These are phyloP conservation scores for Pseudopodoces humilis DNA, from an alignment of 2,113 vertebrate species.

Conservation along the genomic window DNA sequence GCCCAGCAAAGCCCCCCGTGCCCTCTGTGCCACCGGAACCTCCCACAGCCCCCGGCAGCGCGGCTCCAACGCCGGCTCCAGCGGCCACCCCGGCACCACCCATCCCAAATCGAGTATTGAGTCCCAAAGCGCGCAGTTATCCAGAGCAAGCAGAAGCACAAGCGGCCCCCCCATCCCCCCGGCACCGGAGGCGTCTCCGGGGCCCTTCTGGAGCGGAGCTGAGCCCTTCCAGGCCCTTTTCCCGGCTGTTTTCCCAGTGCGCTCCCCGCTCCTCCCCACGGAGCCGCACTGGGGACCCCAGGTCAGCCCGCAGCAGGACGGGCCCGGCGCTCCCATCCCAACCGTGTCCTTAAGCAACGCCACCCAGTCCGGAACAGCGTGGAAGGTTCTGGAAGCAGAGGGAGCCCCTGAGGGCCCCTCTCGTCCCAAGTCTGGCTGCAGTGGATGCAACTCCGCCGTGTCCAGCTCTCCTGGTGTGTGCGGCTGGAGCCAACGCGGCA, in stretches of 20 bases:
- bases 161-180: not conserved
- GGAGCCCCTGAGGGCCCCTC: not conserved
- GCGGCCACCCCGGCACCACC: not conserved
- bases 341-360: not conserved
- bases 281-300: not conserved
- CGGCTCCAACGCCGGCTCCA: not conserved
- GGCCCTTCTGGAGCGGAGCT: not conserved
- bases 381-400: not conserved
- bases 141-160: conserved; percentile 45
- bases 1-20: not conserved
- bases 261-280: not conserved
- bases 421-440: not conserved
- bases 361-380: not conserved
- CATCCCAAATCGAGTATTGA: not conserved
- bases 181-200: not conserved
- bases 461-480: not conserved
- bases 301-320: not conserved
- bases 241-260: not conserved
- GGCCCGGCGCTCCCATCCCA: not conserved
- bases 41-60: rapidly evolving
- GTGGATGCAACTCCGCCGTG: not conserved
- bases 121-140: not conserved
- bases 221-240: not conserved
- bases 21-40: not conserved
- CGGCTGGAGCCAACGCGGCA: not conserved